Evolutionary conservation across 2,888 invertebrate genomes (phyloP), one percentile per base, ranked within the genome.

Genomic region (Eupithecia subfuscata): DNA sequence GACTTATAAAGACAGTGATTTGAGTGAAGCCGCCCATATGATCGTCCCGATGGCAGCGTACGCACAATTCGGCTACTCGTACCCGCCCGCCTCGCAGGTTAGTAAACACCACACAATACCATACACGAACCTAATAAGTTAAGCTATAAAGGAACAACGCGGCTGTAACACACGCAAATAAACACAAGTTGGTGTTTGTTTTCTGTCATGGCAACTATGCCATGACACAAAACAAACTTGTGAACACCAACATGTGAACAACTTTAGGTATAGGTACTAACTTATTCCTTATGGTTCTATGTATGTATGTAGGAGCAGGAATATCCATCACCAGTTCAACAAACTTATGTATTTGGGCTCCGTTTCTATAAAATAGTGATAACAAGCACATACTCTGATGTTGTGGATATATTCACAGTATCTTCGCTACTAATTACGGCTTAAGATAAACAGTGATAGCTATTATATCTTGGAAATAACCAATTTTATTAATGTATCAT

Each of bases 81-180:
- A 98, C 96, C 97, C 98, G 96, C 96, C 98, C 96, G 97, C 98
- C 90, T 97, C 98, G 88, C 98, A 98, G 98, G 98, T 98, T 95
- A 95, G 96, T 74, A 30, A 69, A 11, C 64, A 63, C 63, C 0
- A 64, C 18, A 34, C 34, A 30, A 56, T 34, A 64, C 16, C 64
- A 1, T 3, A 34, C 34, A 64, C 0, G 16, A 22, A 30, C 52
- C 22, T 22, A 22, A 56, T 22, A 56, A 63, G 16, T 30, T 30
- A 16, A 16, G 4, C 11, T 34, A 9, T 37, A 37, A 34, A 18
- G 34, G 16, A 18, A 37, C 37, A 16, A 37, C 37, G 5, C 63
- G 9, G 18, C 25, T 22, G 25, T 30, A 16, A 18, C 14, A 30
- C 30, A 63, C 25, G 12, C 63, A 16, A 18, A 30, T 34, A 30